A percentile compares a stretch with the other conserved stretches of the same genome.
Conservation (phyloP, 1,140 invertebrate species). For the Brachionus calyciflorus region DNA sequence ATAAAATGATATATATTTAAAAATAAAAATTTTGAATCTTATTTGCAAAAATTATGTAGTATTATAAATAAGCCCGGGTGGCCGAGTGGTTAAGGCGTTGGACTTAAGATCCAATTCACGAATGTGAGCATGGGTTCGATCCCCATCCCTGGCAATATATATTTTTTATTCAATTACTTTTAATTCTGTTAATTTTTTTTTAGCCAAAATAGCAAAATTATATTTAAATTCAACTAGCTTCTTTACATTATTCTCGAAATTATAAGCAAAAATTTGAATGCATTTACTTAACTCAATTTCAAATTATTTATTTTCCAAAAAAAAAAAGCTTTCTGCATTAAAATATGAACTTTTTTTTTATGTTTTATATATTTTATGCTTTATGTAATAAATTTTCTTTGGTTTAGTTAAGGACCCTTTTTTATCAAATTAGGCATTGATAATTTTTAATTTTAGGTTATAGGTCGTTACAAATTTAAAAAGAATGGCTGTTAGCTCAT, state of each 20-base stretch:
- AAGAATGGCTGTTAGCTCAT: constrained; percentile 12
- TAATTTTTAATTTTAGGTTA: not conserved
- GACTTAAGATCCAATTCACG: too few species aligned
- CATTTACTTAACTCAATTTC: not conserved
- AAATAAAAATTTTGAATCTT: not conserved
- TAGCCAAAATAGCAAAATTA: too few species aligned
- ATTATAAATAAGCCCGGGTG: not conserved
- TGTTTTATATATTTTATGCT: not conserved
- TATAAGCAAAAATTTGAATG: not conserved
- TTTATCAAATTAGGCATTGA: not conserved
- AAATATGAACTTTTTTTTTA: too few species aligned
- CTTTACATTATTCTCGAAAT: not conserved
- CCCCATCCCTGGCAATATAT: constrained; percentile 25
- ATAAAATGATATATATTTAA: not conserved
- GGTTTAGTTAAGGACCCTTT: too few species aligned
- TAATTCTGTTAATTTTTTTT: too few species aligned
- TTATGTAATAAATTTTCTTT: not conserved
- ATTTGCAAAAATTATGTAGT: too few species aligned
- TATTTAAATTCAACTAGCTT: not conserved
- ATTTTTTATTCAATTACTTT: too few species aligned
- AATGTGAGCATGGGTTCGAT: constrained; percentile 33
- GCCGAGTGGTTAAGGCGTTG: constrained; percentile 34
- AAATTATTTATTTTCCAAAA: not conserved
- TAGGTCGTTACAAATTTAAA: too few species aligned
- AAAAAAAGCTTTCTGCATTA: too few species aligned